Conservation (phyloP, 2,888 invertebrate genomes). For the Agrochola litura region DNA sequence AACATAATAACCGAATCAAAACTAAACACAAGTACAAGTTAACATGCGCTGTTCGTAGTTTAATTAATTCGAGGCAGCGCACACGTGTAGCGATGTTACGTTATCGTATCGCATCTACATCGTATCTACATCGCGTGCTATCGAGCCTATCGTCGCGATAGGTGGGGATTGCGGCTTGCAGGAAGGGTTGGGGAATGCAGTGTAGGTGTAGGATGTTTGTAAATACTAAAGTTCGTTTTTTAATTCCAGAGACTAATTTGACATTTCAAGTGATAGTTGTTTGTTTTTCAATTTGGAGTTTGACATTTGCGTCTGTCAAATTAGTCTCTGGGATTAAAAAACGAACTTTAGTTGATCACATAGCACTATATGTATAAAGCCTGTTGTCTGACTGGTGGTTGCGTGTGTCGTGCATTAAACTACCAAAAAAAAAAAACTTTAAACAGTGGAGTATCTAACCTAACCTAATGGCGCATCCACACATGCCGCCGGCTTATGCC, state of each 20-base stretch:
- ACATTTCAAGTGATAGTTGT: too few relatives aligned
- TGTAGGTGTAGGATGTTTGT: neutral
- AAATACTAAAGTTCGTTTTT: too few relatives aligned
- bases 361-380: too few relatives aligned
- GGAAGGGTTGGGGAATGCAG: slow-evolving; percentile 20
- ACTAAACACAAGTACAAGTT: slow-evolving; percentile 31
- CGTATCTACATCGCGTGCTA: slow-evolving; percentile 65
- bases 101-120: slow-evolving; percentile 64
- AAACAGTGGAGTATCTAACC: neutral
- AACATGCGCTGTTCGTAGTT: slow-evolving; percentile 49
- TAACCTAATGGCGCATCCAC: too few relatives aligned
- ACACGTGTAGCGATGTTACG: slow-evolving; percentile 40
- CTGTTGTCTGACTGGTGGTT: neutral
- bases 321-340: too few relatives aligned
- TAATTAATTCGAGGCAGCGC: slow-evolving; percentile 65
- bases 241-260: too few relatives aligned
- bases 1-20: slow-evolving; percentile 45
- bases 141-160: slow-evolving; percentile 60
- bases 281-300: too few relatives aligned
- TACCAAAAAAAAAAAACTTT: neutral
- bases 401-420: neutral
- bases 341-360: too few relatives aligned
- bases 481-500: too few relatives aligned
- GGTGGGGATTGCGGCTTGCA: slow-evolving; percentile 2
- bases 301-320: too few relatives aligned